These are phyloP conservation scores for Epinotia nisella DNA, from an alignment of 2,888 invertebrate genomes.

Conservation along the genomic window DNA sequence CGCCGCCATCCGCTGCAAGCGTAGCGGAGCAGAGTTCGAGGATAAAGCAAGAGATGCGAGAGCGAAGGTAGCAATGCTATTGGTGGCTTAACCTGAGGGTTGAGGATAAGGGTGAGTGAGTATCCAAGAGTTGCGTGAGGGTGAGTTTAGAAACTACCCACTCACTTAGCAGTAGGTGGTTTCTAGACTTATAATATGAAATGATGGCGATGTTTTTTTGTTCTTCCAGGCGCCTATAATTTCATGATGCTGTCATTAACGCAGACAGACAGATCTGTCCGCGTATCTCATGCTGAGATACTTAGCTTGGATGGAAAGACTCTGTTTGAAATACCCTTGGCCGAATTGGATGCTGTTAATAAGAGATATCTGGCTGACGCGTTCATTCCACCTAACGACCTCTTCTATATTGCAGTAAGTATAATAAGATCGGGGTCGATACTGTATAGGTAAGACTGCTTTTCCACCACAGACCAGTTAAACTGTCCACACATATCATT, in stretches of 20 bases:
- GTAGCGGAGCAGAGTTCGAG: too few species aligned
- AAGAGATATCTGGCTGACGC: constrained; percentile 82
- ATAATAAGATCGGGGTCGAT: not conserved
- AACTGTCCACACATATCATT: too few species aligned
- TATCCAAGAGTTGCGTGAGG: too few species aligned
- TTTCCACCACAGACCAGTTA: too few species aligned
- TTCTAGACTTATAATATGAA: too few species aligned
- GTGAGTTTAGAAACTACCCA: too few species aligned
- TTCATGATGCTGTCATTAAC: constrained; percentile 69
- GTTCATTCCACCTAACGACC: constrained; percentile 86
- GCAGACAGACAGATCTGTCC: constrained; percentile 56
- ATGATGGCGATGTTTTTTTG: not conserved
- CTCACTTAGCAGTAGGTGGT: too few species aligned
- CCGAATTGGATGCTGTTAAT: constrained; percentile 50
- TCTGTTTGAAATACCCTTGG: constrained; percentile 72
- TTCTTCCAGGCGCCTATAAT: constrained; percentile 73
- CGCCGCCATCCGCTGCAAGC: too few species aligned
- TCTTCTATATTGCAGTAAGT: constrained; percentile 87
- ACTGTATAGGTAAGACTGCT: not conserved
- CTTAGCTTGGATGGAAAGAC: constrained; percentile 63
- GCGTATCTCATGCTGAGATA: constrained; percentile 67
- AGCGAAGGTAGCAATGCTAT: too few species aligned
- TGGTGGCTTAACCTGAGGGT: too few species aligned
- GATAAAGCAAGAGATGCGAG: too few species aligned
- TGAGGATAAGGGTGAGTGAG: too few species aligned